Evolutionary conservation across 2,113 vertebrate genomes (phyloP).

Genomic region (Nerophis ophidion): DNA sequence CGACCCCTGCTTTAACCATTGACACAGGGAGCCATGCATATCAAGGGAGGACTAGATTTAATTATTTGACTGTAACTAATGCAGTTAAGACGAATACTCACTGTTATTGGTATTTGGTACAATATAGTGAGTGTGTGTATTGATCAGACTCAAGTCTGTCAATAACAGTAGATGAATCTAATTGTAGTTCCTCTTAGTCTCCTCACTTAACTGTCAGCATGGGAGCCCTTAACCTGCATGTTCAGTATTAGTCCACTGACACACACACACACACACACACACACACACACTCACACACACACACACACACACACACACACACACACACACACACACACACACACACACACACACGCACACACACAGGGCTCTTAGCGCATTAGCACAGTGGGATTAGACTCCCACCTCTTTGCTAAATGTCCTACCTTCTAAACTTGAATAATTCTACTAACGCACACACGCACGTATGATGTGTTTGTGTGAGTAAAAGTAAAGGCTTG

Average conservation of each 20-base stretch:
- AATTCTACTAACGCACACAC: slow-evolving; percentile 9
- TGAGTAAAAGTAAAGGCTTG: too few species aligned
- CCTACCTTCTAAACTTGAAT: slow-evolving; percentile 30
- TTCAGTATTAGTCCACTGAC: slow-evolving; percentile 18
- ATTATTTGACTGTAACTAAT: slow-evolving; percentile 66
- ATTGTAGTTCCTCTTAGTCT: slow-evolving; percentile 61
- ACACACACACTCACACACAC: slow-evolving; percentile 11
- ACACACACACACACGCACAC: slow-evolving; percentile 17
- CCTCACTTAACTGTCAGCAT: slow-evolving; percentile 63
- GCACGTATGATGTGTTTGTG: too few species aligned
- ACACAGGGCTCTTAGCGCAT: slow-evolving; percentile 35
- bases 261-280: slow-evolving; percentile 13
- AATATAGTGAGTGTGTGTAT: slow-evolving; percentile 64
- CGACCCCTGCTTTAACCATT: too few species aligned
- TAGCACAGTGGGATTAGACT: slow-evolving; percentile 53
- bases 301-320: slow-evolving; percentile 18
- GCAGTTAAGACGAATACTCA: slow-evolving; percentile 47
- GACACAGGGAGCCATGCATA: slow-evolving; percentile 8
- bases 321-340: slow-evolving; percentile 9
- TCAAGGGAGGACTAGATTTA: slow-evolving; percentile 42
- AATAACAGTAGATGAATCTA: slow-evolving; percentile 69
- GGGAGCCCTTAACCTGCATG: slow-evolving; percentile 56
- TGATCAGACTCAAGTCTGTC: slow-evolving; percentile 56
- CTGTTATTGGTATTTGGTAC: slow-evolving; percentile 62
- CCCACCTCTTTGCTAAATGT: slow-evolving; percentile 46